phyloP scores from a whole-genome alignment of 2,113 vertebrate genomes.

The Chitala chitala region DNA sequence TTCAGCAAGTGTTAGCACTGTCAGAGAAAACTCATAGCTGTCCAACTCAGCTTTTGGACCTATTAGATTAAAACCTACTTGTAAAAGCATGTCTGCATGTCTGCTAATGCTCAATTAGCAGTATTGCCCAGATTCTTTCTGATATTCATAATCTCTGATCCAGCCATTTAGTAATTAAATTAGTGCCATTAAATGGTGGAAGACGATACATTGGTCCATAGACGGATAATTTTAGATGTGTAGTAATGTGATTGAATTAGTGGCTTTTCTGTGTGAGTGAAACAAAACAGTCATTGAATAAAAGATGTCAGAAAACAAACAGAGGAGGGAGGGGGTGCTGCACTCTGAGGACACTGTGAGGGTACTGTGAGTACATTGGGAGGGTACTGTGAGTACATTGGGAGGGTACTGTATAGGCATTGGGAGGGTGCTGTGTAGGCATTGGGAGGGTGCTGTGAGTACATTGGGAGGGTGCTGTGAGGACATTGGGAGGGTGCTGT shows the following conservation, averaged over 20 bases:
- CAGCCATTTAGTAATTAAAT: conserved; percentile 21
- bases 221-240: background rate
- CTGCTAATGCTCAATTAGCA: conserved; percentile 22
- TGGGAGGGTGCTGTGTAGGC: background rate
- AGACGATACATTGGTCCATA: conserved; percentile 4
- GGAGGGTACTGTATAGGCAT: too few species aligned
- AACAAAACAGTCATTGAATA: too few species aligned
- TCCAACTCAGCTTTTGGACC: too few species aligned
- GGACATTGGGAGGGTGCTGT: too few species aligned
- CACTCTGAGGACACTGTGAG: too few species aligned
- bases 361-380: too few species aligned
- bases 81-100: conserved; percentile 12
- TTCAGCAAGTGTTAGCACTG: too few species aligned
- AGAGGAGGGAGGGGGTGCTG: too few species aligned
- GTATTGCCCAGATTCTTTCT: conserved; percentile 16
- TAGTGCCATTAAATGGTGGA: conserved; percentile 16
- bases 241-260: background rate
- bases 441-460: too few species aligned
- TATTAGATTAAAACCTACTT: background rate
- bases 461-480: too few species aligned
- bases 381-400: too few species aligned
- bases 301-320: conserved; percentile 11
- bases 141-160: conserved; percentile 18
- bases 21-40: too few species aligned
- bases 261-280: background rate